Evolutionary conservation across 2,797 vertebrate genomes (phyloP).

Genomic region (Erpetoichthys calabaricus): DNA sequence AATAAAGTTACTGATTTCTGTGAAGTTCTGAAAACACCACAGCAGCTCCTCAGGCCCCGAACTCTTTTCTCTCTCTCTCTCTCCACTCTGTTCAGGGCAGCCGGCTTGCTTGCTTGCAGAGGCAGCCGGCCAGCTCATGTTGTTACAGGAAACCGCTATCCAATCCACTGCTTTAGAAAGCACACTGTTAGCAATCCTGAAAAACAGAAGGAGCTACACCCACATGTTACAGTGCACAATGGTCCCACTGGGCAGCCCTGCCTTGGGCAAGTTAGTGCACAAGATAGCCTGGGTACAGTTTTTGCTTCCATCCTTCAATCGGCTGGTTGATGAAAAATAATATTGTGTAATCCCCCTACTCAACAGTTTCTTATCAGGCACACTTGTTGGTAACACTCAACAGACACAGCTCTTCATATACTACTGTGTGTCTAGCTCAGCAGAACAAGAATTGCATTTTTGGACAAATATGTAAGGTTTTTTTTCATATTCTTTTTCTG

Average conservation of each 20-base stretch:
- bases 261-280: not conserved
- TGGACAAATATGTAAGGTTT: no score
- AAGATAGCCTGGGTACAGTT: constrained; percentile 4
- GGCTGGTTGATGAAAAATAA: constrained; percentile 39
- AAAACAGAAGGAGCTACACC: not conserved
- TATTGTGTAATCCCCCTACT: constrained; percentile 47
- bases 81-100: no score
- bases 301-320: constrained; percentile 27
- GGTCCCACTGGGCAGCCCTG: constrained; percentile 6
- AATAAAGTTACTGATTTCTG: constrained; percentile 3
- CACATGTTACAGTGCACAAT: not conserved
- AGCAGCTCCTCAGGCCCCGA: constrained; percentile 29
- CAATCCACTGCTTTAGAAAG: constrained; percentile 34
- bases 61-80: constrained; percentile 11
- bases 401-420: not conserved
- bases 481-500: no score
- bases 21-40: constrained; percentile 15
- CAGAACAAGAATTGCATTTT: not conserved
- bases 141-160: constrained; percentile 52
- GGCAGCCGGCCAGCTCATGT: constrained; percentile 47
- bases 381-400: constrained; percentile 10
- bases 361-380: constrained; percentile 36
- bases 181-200: constrained; percentile 9
- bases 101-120: constrained; percentile 19
- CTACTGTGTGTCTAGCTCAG: not conserved